Evolutionary conservation across 2,888 invertebrate genomes (phyloP).

Genomic region (Mimas tiliae): DNA sequence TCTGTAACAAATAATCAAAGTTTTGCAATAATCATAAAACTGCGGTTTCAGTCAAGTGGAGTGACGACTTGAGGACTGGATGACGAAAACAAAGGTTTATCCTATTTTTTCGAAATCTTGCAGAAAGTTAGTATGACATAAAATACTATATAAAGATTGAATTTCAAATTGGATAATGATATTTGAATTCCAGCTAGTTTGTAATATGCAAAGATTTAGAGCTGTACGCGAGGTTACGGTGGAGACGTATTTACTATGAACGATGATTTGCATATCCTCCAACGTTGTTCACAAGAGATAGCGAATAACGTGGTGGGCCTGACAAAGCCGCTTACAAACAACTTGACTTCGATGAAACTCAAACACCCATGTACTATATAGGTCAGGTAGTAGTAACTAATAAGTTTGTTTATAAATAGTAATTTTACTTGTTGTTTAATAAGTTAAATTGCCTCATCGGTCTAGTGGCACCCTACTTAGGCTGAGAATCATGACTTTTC

Average conservation of each 20-base stretch:
- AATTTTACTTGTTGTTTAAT: too few relatives aligned
- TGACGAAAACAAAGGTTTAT: too few relatives aligned
- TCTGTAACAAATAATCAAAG: conserved; percentile 65
- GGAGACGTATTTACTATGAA: conserved; percentile 30
- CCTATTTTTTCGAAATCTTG: too few relatives aligned
- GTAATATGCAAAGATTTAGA: conserved; percentile 11
- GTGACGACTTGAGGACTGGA: not conserved
- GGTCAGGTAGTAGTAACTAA: conserved; percentile 16
- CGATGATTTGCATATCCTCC: conserved; percentile 46
- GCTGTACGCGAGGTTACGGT: conserved; percentile 18
- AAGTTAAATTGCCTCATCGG: too few relatives aligned
- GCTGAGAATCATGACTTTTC: too few relatives aligned
- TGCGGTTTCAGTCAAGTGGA: not conserved
- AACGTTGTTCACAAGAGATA: conserved; percentile 4
- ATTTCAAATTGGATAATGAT: not conserved
- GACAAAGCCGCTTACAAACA: conserved; percentile 4
- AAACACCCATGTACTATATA: not conserved
- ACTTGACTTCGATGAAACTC: not conserved
- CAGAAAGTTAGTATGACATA: too few relatives aligned
- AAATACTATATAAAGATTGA: not conserved
- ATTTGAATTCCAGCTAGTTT: conserved; percentile 4
- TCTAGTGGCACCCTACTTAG: too few relatives aligned
- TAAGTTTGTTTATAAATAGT: conserved; percentile 1
- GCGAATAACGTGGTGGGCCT: not conserved
- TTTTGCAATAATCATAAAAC: not conserved